A percentile compares a stretch with the other conserved stretches of the same genome.
These are phyloP conservation scores for Nesoenas mayeri DNA, from an alignment of 2,113 vertebrate species.

Conservation along the genomic window DNA sequence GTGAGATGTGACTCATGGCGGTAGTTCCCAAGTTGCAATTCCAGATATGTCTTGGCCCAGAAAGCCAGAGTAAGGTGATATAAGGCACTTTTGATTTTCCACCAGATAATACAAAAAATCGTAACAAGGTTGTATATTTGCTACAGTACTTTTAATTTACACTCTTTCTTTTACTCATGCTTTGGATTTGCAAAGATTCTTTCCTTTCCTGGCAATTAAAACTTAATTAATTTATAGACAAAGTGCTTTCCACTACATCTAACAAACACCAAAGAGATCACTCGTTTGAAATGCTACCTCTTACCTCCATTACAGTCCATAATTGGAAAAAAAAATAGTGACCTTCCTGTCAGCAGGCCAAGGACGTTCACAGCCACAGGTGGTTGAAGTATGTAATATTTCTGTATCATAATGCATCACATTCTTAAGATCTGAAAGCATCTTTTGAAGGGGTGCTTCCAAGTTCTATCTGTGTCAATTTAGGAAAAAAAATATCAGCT, in stretches of 20 bases:
- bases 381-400: neutral
- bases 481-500: neutral
- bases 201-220: neutral
- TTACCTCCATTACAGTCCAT: neutral
- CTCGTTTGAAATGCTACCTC: neutral
- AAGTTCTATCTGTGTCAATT: neutral
- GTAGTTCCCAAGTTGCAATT: neutral
- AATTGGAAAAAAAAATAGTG: neutral
- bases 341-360: neutral
- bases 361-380: neutral
- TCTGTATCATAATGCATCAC: neutral
- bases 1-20: neutral
- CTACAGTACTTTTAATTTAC: neutral
- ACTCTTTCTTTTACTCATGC: neutral
- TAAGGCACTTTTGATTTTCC: neutral
- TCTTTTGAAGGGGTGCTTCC: neutral
- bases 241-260: neutral
- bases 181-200: neutral
- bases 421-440: neutral
- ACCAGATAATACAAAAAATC: neutral
- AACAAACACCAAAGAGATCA: neutral
- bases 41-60: neutral
- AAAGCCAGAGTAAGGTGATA: neutral
- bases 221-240: neutral
- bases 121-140: neutral